Evolutionary conservation across 2,888 invertebrate genomes (phyloP).

Genomic region (Metopia argyrocephala): DNA sequence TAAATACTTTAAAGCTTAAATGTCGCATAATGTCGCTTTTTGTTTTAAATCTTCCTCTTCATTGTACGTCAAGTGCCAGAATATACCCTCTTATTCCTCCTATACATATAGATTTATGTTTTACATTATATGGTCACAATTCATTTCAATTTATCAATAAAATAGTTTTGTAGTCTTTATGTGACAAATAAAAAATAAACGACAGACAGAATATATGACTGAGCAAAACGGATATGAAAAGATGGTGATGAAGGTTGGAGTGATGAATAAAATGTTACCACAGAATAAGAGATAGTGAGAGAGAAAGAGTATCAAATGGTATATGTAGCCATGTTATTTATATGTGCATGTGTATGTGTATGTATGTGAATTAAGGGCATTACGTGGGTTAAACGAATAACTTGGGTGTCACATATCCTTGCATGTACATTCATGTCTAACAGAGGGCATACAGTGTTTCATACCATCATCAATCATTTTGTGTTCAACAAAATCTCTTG

Average conservation of each 20-base stretch:
- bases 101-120: background rate
- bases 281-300: background rate
- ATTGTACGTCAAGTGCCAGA: conserved; percentile 5
- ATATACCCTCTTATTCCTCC: background rate
- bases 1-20: conserved; percentile 2
- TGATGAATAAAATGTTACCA: background rate
- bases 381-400: background rate
- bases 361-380: background rate
- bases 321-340: background rate
- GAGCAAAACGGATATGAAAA: conserved; percentile 5
- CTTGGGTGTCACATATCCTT: background rate
- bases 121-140: conserved; percentile 49
- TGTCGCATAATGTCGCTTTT: conserved; percentile 33
- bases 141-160: conserved; percentile 63
- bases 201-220: background rate
- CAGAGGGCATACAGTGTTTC: conserved; percentile 29
- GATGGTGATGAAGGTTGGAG: background rate
- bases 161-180: conserved; percentile 57
- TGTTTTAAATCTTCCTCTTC: conserved; percentile 32
- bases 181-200: conserved; percentile 42
- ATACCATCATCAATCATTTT: conserved; percentile 58
- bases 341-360: background rate
- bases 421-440: background rate
- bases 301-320: conserved; percentile 14
- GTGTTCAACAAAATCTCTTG: conserved; percentile 35